phyloP scores from a whole-genome alignment of 2,113 vertebrate genomes.

The Pituophis catenifer region DNA sequence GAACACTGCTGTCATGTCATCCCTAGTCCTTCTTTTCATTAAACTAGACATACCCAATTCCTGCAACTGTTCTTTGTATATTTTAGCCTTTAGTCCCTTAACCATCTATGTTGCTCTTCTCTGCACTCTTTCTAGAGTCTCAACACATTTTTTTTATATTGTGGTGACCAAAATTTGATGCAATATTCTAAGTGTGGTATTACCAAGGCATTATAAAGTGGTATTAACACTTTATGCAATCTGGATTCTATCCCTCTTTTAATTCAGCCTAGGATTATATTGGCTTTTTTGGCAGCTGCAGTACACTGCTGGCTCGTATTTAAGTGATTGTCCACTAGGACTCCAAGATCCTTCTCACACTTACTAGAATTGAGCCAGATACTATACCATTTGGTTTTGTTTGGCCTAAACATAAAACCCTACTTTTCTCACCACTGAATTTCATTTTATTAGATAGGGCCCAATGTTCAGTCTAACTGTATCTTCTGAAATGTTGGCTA shows the following conservation, averaged over 20 bases:
- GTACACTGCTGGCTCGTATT: not conserved
- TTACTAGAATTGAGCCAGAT: not conserved
- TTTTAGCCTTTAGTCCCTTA: not conserved
- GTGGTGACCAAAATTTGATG: not conserved
- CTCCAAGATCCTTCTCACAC: not conserved
- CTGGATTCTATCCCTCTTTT: not conserved
- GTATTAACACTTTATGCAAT: not conserved
- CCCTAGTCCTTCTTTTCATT: not conserved
- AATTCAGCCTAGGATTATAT: not conserved
- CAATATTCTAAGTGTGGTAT: not conserved
- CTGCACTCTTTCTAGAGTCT: not conserved
- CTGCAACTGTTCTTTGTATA: not conserved
- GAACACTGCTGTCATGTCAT: not conserved
- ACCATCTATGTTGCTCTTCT: not conserved
- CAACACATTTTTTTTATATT: not conserved
- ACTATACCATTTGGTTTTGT: not conserved
- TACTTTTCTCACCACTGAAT: not conserved
- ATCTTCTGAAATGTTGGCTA: not conserved
- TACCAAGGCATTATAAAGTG: not conserved
- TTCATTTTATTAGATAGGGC: not conserved
- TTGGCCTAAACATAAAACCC: not conserved
- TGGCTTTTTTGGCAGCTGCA: not conserved
- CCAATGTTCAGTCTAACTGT: not conserved
- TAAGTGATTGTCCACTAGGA: not conserved
- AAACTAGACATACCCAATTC: not conserved